phyloP scores from a whole-genome alignment of 2,113 vertebrate genomes.

The Leptosomus discolor region DNA sequence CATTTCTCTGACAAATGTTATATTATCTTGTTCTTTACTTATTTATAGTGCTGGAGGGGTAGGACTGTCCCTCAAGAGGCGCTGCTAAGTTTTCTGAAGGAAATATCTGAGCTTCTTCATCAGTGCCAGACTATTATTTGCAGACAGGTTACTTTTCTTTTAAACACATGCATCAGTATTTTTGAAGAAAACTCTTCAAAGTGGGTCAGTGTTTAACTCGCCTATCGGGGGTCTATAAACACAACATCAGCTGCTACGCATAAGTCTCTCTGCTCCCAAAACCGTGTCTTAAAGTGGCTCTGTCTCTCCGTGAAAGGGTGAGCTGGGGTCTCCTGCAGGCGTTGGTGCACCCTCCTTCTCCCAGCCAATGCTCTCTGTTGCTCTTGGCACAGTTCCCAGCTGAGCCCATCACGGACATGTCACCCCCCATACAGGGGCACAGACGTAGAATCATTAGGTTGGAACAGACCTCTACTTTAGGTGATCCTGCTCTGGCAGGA shows the following conservation, averaged over 20 bases:
- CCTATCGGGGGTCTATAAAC: neutral
- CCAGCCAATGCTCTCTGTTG: neutral
- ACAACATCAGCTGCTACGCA: neutral
- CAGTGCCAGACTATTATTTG: neutral
- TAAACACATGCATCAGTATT: neutral
- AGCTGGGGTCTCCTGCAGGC: neutral
- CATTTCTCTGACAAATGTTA: conserved; percentile 38
- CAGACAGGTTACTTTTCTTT: conserved; percentile 8
- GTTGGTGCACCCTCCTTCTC: neutral
- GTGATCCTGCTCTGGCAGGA: too few species aligned
- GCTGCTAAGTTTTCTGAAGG: neutral
- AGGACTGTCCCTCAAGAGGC: neutral
- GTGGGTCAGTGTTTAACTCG: neutral
- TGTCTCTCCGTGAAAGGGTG: neutral
- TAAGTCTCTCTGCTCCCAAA: neutral
- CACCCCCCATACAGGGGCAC: accelerated
- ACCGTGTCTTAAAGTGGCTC: neutral
- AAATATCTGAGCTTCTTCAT: neutral
- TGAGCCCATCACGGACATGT: accelerated
- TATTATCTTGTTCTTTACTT: conserved; percentile 33
- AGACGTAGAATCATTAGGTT: too few species aligned
- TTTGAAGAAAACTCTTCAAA: conserved; percentile 1
- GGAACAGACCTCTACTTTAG: too few species aligned
- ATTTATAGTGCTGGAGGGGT: conserved; percentile 41
- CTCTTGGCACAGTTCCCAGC: neutral